These are phyloP conservation scores for Odocoileus hemionus DNA, from an alignment of 2,113 vertebrate genomes.

Conservation along the genomic window DNA sequence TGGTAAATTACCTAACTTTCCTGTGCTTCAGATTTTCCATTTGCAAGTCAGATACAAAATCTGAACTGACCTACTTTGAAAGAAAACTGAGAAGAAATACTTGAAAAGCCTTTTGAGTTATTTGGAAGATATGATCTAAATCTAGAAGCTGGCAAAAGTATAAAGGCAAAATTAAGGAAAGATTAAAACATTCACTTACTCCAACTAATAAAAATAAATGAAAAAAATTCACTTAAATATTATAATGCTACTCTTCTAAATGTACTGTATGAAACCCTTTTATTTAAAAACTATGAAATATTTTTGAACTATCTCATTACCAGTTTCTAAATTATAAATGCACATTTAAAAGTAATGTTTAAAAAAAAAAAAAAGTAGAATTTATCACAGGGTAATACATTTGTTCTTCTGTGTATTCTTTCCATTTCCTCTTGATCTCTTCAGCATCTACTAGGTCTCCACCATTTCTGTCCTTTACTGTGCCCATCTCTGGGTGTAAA, in stretches of 20 bases:
- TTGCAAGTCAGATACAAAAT: conserved; percentile 60
- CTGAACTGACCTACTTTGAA: conserved; percentile 61
- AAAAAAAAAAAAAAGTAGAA: neutral
- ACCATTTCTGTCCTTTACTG: neutral
- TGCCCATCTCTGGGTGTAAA: neutral
- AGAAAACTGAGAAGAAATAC: conserved; percentile 44
- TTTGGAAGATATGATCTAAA: conserved; percentile 14
- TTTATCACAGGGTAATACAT: neutral
- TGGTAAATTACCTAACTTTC: conserved; percentile 60
- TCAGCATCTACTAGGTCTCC: neutral
- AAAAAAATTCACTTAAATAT: neutral
- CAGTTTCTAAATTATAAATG: neutral
- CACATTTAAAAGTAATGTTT: neutral
- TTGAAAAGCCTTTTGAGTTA: conserved; percentile 20
- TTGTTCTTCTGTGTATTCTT: neutral
- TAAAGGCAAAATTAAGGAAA: conserved; percentile 3
- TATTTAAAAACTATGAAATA: neutral
- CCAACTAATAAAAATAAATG: no score
- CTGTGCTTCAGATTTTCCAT: conserved; percentile 61
- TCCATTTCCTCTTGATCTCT: neutral
- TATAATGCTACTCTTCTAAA: neutral
- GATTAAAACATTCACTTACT: neutral
- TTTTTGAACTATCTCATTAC: neutral
- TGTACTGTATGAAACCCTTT: neutral
- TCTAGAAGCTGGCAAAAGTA: neutral